Evolutionary conservation across 2,888 invertebrate species (phyloP).

Genomic region (Dryadula phaetusa): DNA sequence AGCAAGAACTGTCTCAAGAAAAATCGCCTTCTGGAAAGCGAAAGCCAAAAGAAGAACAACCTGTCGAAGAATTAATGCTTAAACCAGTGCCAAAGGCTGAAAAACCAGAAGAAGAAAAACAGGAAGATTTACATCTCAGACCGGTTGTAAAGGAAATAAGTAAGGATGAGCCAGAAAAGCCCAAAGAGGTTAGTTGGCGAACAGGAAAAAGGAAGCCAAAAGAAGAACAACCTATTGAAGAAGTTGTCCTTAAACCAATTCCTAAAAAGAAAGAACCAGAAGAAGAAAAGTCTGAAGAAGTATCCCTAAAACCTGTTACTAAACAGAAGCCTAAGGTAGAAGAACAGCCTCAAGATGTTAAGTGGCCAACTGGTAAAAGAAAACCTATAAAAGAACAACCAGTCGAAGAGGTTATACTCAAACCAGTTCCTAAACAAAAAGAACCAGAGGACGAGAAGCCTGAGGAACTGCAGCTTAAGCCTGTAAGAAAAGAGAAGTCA

Average conservation of each 20-base stretch:
- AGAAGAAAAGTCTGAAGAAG: slow-evolving; percentile 50
- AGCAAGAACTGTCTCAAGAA: slow-evolving; percentile 56
- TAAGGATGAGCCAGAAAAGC: slow-evolving; percentile 61
- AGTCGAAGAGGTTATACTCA: slow-evolving; percentile 44
- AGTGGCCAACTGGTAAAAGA: slow-evolving; percentile 59
- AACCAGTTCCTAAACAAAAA: slow-evolving; percentile 43
- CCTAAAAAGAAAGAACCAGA: slow-evolving; percentile 52
- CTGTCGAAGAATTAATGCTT: slow-evolving; percentile 73
- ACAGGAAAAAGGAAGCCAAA: slow-evolving; percentile 54
- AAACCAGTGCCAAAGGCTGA: slow-evolving; percentile 69
- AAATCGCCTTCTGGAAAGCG: slow-evolving; percentile 49
- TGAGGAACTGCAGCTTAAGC: slow-evolving; percentile 57
- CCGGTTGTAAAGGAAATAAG: slow-evolving; percentile 56
- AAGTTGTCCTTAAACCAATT: slow-evolving; percentile 64
- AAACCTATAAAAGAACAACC: slow-evolving; percentile 55
- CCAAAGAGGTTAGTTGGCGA: slow-evolving; percentile 58
- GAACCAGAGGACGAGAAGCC: slow-evolving; percentile 57
- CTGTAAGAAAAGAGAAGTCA: slow-evolving; percentile 46
- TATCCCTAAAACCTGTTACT: slow-evolving; percentile 68
- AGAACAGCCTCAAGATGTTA: slow-evolving; percentile 51
- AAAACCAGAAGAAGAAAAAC: slow-evolving; percentile 56
- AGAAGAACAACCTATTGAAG: slow-evolving; percentile 58
- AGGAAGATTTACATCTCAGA: slow-evolving; percentile 59
- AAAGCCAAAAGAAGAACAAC: slow-evolving; percentile 53
- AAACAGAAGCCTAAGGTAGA: too few relatives aligned